A percentile compares a stretch with the other conserved stretches of the same genome.
Evolutionary conservation across 1,140 invertebrate genomes (phyloP).

Genomic region (Euura lappo): DNA sequence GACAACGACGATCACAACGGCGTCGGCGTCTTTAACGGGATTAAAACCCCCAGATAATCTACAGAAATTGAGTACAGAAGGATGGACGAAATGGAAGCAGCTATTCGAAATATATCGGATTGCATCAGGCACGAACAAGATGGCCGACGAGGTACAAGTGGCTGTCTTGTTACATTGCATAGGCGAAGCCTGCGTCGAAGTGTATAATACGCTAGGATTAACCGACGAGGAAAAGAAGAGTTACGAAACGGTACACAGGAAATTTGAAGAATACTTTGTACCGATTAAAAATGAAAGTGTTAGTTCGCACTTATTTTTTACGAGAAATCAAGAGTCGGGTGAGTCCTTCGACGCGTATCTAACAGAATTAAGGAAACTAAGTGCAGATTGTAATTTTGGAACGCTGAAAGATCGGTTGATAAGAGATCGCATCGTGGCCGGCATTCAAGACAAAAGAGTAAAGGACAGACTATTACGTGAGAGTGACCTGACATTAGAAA

Average conservation of each 20-base stretch:
- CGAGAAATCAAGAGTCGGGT: slow-evolving; percentile 28
- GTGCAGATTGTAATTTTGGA: slow-evolving; percentile 38
- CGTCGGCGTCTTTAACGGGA: neutral
- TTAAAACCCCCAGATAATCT: slow-evolving; percentile 8
- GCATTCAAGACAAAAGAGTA: slow-evolving; percentile 41
- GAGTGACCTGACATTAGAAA: slow-evolving; percentile 33
- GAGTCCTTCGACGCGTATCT: slow-evolving; percentile 42
- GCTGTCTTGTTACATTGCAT: slow-evolving; percentile 26
- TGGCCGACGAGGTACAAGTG: slow-evolving; percentile 16
- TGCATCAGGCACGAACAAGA: slow-evolving; percentile 18
- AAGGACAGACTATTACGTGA: slow-evolving; percentile 45
- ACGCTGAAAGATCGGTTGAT: slow-evolving; percentile 39
- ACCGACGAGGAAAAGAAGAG: slow-evolving; percentile 19
- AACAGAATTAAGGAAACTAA: slow-evolving; percentile 36
- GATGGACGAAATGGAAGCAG: slow-evolving; percentile 22
- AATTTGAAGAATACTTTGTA: slow-evolving; percentile 34
- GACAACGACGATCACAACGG: neutral
- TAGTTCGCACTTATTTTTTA: slow-evolving; percentile 36
- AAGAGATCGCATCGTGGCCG: slow-evolving; percentile 45
- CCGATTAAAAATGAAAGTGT: slow-evolving; percentile 33
- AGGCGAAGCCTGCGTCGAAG: slow-evolving; percentile 24
- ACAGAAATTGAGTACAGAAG: slow-evolving; percentile 17
- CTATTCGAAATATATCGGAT: slow-evolving; percentile 18
- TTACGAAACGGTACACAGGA: slow-evolving; percentile 22
- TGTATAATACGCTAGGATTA: slow-evolving; percentile 25